Evolutionary conservation across 1,140 invertebrate species (phyloP).

Genomic region (Formica selysi): DNA sequence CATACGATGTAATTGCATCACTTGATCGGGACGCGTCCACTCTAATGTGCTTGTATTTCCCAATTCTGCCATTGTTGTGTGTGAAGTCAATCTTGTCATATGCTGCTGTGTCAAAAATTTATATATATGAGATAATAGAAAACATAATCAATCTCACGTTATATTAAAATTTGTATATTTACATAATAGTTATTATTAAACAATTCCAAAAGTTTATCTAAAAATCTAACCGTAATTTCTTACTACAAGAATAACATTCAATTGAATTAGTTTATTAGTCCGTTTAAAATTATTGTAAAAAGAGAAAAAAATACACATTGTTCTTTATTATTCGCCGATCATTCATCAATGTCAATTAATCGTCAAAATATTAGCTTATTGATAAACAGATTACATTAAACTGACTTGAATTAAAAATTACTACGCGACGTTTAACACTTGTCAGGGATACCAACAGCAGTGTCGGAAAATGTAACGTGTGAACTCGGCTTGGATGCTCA

Average conservation of each 20-base stretch:
- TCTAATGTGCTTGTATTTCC: constrained; percentile 76
- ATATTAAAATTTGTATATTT: background rate
- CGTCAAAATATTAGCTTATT: background rate
- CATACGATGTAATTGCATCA: constrained; percentile 90
- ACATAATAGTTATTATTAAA: background rate
- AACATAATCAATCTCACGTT: no score
- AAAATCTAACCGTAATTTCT: background rate
- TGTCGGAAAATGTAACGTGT: no score
- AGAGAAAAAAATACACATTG: background rate
- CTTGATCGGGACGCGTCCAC: constrained; percentile 89
- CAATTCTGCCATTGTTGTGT: constrained; percentile 79
- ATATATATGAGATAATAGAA: background rate
- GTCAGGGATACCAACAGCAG: no score
- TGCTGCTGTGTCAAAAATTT: constrained; percentile 6
- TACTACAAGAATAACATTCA: background rate
- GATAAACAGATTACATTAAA: background rate
- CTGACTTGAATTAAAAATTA: no score
- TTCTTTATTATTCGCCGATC: background rate
- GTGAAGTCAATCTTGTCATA: constrained; percentile 47
- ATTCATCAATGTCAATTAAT: background rate
- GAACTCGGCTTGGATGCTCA: no score
- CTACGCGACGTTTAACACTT: no score
- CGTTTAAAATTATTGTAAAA: background rate
- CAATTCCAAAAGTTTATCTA: no score
- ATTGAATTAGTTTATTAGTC: background rate